Evolutionary conservation across 1,140 invertebrate genomes (phyloP).

Genomic region (Drosophila virilis): DNA sequence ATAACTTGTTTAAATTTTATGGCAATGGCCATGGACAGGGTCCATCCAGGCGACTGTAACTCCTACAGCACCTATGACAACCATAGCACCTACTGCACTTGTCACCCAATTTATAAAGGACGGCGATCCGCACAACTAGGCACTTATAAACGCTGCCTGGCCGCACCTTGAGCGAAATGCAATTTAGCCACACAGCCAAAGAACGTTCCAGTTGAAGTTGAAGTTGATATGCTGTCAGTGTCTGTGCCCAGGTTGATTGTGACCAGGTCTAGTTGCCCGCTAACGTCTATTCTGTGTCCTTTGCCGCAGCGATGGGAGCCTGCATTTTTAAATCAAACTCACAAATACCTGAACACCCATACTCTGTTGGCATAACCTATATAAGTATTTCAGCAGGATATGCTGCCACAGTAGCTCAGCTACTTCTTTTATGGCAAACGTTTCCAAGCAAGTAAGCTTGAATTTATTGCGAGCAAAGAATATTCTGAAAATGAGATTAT

Average conservation of each 20-base stretch:
- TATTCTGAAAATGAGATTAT: too few relatives aligned
- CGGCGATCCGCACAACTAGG: slow-evolving; percentile 36
- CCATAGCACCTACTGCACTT: slow-evolving; percentile 30
- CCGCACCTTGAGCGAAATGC: slow-evolving; percentile 75
- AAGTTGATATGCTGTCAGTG: slow-evolving; percentile 70
- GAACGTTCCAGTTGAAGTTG: slow-evolving; percentile 28
- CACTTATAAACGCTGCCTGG: slow-evolving; percentile 47
- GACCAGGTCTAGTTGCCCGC: background rate
- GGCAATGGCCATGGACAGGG: slow-evolving; percentile 60
- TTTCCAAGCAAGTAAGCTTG: too few relatives aligned
- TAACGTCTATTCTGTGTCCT: background rate
- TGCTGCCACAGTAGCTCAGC: background rate
- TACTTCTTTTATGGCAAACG: background rate
- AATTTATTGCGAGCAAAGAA: too few relatives aligned
- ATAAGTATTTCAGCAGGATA: background rate
- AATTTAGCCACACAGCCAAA: slow-evolving; percentile 59
- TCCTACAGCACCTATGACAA: background rate
- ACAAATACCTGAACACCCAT: slow-evolving; percentile 51
- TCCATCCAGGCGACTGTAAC: slow-evolving; percentile 9
- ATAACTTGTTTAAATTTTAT: slow-evolving; percentile 81
- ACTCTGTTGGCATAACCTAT: slow-evolving; percentile 28
- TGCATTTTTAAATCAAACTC: slow-evolving; percentile 70
- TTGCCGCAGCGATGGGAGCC: slow-evolving; percentile 4
- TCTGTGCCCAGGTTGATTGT: slow-evolving; percentile 4
- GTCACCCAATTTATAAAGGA: slow-evolving; percentile 73